phyloP scores from a whole-genome alignment of 2,113 vertebrate species.

The Sinocyclocheilus rhinocerous region DNA sequence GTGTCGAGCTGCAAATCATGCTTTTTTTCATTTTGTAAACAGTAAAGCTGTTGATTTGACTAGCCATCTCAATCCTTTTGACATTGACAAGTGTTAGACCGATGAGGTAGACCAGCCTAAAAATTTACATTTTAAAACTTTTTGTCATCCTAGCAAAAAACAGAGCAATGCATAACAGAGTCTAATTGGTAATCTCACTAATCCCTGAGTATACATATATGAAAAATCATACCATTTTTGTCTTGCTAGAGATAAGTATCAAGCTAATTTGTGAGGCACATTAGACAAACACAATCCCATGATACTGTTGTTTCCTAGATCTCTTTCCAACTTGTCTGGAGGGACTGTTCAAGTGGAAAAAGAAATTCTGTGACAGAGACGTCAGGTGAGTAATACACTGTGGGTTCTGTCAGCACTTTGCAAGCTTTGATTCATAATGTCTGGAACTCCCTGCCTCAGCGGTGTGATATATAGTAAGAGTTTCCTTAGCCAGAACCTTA shows the following conservation, averaged over 20 bases:
- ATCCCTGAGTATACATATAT: not conserved
- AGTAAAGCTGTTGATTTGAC: not conserved
- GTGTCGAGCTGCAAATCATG: not conserved
- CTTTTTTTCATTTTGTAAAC: not conserved
- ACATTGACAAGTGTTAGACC: not conserved
- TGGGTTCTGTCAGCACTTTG: conserved; percentile 11
- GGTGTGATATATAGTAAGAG: conserved; percentile 4
- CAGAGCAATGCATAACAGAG: not conserved
- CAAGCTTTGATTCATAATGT: conserved; percentile 30
- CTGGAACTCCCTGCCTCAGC: not conserved
- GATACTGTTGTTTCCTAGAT: conserved; percentile 53
- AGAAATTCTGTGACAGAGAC: not conserved
- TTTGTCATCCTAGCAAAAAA: not conserved
- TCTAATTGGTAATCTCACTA: not conserved
- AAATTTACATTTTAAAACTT: not conserved
- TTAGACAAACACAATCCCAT: conserved; percentile 53
- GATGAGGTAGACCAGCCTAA: not conserved
- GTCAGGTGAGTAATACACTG: conserved; percentile 12
- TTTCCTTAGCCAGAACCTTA: not conserved
- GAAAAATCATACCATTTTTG: too few relatives aligned
- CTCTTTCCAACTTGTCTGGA: conserved; percentile 57
- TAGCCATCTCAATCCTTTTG: not conserved
- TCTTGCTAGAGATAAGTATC: not conserved
- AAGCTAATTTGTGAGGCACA: conserved; percentile 20
- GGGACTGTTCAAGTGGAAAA: not conserved